Evolutionary conservation across 2,888 invertebrate species (phyloP).

Genomic region (Caenorhabditis sulstoni): DNA sequence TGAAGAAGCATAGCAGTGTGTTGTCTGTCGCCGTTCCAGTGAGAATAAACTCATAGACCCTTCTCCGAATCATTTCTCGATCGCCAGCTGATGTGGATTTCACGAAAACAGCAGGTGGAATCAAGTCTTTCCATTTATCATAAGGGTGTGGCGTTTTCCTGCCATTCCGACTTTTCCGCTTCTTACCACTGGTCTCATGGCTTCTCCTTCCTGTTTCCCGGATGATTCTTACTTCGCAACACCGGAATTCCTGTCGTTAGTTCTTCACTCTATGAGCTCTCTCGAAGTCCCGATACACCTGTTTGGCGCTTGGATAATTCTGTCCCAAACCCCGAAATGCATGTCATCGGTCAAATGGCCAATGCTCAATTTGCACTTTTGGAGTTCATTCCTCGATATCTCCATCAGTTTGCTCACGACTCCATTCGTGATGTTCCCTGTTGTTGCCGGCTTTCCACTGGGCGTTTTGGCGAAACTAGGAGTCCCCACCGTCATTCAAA

Average conservation of each 20-base stretch:
- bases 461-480: too few species aligned
- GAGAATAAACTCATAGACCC: too few species aligned
- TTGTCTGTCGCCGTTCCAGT: too few species aligned
- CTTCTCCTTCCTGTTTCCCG: conserved; percentile 8
- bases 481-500: background rate
- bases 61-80: too few species aligned
- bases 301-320: conserved; percentile 23
- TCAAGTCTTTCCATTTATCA: too few species aligned
- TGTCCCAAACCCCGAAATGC: conserved; percentile 13
- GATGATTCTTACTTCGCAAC: conserved; percentile 5
- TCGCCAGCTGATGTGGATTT: too few species aligned
- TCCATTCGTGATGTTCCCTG: conserved; percentile 23
- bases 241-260: conserved; percentile 10
- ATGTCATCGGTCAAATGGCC: conserved; percentile 36
- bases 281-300: conserved; percentile 15
- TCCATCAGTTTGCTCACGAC: conserved; percentile 25
- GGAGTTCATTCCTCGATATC: conserved; percentile 33
- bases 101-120: too few species aligned
- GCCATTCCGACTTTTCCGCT: too few species aligned
- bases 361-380: conserved; percentile 18
- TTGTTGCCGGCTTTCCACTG: conserved; percentile 3
- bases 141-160: too few species aligned
- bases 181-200: too few species aligned
- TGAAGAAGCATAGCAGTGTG: too few species aligned
- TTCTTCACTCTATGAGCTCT: conserved; percentile 10